Percentiles rank a stretch among this genome's conserved stretches.
phyloP scores from a whole-genome alignment of 2,888 invertebrate species.

The Drosophila rellima region DNA sequence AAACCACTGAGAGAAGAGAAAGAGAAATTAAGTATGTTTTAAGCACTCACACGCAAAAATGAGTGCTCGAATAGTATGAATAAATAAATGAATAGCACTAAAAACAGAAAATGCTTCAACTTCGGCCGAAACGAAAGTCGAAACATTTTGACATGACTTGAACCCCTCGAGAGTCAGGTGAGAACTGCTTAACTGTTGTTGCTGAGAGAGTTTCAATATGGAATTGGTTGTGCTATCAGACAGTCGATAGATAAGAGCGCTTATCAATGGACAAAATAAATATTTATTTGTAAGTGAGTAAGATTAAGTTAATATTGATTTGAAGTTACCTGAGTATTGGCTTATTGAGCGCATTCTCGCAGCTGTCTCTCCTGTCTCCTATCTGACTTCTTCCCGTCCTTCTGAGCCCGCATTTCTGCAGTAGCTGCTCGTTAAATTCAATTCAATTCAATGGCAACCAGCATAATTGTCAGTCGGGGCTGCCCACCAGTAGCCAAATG shows the following conservation, averaged over 20 bases:
- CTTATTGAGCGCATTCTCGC: conserved; percentile 9
- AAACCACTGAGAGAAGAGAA: background rate
- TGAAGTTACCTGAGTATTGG: conserved; percentile 1
- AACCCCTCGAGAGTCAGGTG: conserved; percentile 11
- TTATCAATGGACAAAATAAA: conserved; percentile 32
- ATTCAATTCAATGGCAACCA: conserved; percentile 56
- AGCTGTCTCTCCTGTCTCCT: conserved; percentile 26
- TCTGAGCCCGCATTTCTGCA: conserved; percentile 48
- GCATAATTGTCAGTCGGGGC: conserved; percentile 48
- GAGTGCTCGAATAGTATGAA: conserved; percentile 34
- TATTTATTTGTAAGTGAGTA: background rate
- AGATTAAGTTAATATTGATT: conserved; percentile 3
- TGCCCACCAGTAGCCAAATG: conserved; percentile 65
- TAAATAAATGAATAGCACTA: conserved; percentile 42
- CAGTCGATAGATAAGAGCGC: conserved; percentile 24
- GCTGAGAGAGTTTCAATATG: background rate
- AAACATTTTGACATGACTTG: conserved; percentile 38
- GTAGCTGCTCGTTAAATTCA: conserved; percentile 24
- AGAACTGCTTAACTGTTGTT: conserved; percentile 25
- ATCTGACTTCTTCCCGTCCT: too few species aligned
- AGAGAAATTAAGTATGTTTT: background rate
- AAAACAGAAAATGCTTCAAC: conserved; percentile 16
- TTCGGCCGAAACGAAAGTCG: conserved; percentile 28
- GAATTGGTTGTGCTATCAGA: conserved; percentile 21
- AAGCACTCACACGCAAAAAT: conserved; percentile 45